phyloP scores from a whole-genome alignment of 2,888 invertebrate species.

The Steinernema carpocapsae region DNA sequence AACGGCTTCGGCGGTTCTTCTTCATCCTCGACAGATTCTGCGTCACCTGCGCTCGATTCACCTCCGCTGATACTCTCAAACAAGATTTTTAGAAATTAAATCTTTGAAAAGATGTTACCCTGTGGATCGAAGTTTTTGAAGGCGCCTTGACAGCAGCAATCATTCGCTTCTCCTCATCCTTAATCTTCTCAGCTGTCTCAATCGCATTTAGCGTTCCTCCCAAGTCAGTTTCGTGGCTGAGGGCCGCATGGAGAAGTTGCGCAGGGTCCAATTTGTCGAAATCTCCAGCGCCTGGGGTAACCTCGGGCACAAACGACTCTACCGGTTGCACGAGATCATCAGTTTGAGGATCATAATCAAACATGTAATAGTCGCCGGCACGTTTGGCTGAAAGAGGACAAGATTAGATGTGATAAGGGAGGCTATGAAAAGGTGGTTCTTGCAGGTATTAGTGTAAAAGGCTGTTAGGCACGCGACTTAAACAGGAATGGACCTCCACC shows the following conservation, averaged over 20 bases:
- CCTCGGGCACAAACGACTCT: slow-evolving; percentile 66
- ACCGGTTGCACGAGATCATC: slow-evolving; percentile 61
- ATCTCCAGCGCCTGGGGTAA: slow-evolving; percentile 58
- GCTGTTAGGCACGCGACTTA: background rate
- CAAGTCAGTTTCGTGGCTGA: slow-evolving; percentile 59
- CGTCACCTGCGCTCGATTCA: slow-evolving; percentile 17
- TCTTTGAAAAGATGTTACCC: background rate
- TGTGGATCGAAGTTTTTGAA: slow-evolving; percentile 15
- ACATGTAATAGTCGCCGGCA: slow-evolving; percentile 99
- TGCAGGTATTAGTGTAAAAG: slow-evolving; percentile 11
- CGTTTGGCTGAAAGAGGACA: slow-evolving; percentile 81
- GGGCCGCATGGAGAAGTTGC: slow-evolving; percentile 65
- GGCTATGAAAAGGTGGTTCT: background rate
- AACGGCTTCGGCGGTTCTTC: slow-evolving; percentile 26
- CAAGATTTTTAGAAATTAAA: background rate
- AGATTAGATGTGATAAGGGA: slow-evolving; percentile 21
- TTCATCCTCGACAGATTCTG: slow-evolving; percentile 1
- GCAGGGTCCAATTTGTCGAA: slow-evolving; percentile 63
- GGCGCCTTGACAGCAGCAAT: slow-evolving; percentile 45
- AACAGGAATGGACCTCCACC: slow-evolving; percentile 25
- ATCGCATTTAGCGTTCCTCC: slow-evolving; percentile 59
- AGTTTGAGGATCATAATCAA: slow-evolving; percentile 78
- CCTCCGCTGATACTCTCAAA: background rate
- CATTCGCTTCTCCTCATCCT: slow-evolving; percentile 59
- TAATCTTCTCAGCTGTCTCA: slow-evolving; percentile 59